Percentiles rank a stretch among this genome's conserved stretches.
These are phyloP conservation scores for Thereva nobilitata DNA, from an alignment of 2,888 invertebrate genomes.

Conservation along the genomic window DNA sequence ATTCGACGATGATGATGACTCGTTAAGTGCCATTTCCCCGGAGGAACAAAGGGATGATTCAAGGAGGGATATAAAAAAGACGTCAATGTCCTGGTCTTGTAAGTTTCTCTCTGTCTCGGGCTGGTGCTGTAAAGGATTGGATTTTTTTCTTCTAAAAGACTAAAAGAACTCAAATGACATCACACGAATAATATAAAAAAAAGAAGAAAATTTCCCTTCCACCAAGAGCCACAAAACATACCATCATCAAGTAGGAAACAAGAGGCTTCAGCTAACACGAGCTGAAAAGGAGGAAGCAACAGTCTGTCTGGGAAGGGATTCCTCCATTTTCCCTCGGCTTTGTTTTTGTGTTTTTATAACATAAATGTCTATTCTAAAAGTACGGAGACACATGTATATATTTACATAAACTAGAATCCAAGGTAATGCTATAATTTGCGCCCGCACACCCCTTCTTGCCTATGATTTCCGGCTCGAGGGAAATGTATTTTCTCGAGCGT, in stretches of 20 bases:
- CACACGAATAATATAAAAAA: not conserved
- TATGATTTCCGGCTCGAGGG: constrained; percentile 1
- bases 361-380: not conserved
- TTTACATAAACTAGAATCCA: not conserved
- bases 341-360: no score
- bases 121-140: no score
- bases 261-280: not conserved
- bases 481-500: constrained; percentile 7
- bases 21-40: not conserved
- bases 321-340: no score
- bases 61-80: not conserved
- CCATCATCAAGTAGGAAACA: not conserved
- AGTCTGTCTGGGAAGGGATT: not conserved
- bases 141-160: no score
- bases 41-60: constrained; percentile 1
- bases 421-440: constrained; percentile 7
- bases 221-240: not conserved
- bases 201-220: not conserved
- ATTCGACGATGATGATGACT: not conserved
- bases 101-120: no score
- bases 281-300: not conserved
- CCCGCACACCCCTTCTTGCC: not conserved
- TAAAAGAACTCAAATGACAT: no score
- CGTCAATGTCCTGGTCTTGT: not conserved
- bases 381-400: constrained; percentile 7